Conservation (phyloP, 2,797 vertebrate genomes). For the Syngnathus acus region DNA sequence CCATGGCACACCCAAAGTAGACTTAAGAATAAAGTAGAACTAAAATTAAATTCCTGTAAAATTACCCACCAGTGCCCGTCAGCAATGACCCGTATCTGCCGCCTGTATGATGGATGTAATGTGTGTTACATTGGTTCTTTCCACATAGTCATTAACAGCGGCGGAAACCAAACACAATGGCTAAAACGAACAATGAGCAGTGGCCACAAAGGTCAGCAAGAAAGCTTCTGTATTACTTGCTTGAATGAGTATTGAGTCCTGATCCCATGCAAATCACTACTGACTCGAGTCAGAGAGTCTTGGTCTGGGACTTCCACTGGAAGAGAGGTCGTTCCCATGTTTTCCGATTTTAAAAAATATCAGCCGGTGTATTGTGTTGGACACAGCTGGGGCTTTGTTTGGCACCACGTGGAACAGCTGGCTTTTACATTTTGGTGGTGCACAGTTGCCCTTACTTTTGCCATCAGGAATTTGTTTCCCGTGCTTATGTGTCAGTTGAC, state of each 20-base stretch:
- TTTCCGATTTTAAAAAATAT: conserved; percentile 51
- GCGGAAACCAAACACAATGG: conserved; percentile 64
- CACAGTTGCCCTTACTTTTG: conserved; percentile 22
- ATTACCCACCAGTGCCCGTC: neutral
- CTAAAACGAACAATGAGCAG: conserved; percentile 47
- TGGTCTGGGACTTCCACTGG: conserved; percentile 27
- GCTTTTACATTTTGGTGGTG: conserved; percentile 43
- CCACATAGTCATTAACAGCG: conserved; percentile 29
- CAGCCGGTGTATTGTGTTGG: conserved; percentile 40
- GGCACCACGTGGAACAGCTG: conserved; percentile 46
- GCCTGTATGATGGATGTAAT: conserved; percentile 18
- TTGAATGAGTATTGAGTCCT: conserved; percentile 18
- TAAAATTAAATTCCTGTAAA: neutral
- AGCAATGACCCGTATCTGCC: neutral
- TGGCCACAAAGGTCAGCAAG: conserved; percentile 29
- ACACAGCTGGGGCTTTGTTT: conserved; percentile 53
- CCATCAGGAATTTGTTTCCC: conserved; percentile 43
- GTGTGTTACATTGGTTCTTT: conserved; percentile 30
- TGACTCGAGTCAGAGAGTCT: conserved; percentile 26
- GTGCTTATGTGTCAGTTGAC: neutral
- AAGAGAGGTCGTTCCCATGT: conserved; percentile 47
- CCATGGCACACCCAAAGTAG: neutral
- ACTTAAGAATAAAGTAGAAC: conserved; percentile 7
- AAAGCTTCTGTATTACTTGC: conserved; percentile 14
- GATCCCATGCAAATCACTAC: conserved; percentile 17